Base-by-base conservation (phyloP, 1,140 invertebrate species). In the Magallana gigas region DNA sequence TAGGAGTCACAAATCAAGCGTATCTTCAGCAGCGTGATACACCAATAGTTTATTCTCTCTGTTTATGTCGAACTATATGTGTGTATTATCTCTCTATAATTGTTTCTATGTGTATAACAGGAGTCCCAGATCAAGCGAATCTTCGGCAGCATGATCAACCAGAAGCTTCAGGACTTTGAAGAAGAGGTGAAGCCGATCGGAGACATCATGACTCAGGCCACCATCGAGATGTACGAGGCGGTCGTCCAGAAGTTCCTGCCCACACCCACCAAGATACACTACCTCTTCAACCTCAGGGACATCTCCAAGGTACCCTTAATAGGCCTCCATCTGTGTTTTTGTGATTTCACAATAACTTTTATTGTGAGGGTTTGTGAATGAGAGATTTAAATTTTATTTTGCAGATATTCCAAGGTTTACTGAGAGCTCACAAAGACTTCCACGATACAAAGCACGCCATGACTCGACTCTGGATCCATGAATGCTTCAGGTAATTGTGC, bases 251-350 rank as follows among this genome's bases (percentile, higher is more conserved):
- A 96, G 92, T 96, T 98, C 95, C 93, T 98, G 71, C 97, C 98
- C 1, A 98, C 97, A 3, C 97, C 97, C 0, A 96, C 96, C 59
- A 98, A 98, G 93, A 98, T 97, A 91, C 97, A 98, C 94, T 98
- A 98, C 91, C 94, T 98, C 16, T 98, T 98, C 94, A 98, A 98
- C 94, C 94, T 98, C 88, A 95, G 97, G 89, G 97, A 98, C 93
- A 98, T 98, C 90, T 98, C 97, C 1, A 97, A 96, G 95, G 96
- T 96, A 84, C 48, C 8, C 57, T 14, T 83, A 16, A 36, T 23
- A 2, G 36, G 36, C 18, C 36, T 76, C 23, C 14, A 83, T 57
- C 16, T 23, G 23, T 8, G 23, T 82, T 14, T 56, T 9, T 56
- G 14, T 23, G n/a, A 4, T 82, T 56, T 82, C 11, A 81, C 23